Evolutionary conservation across 2,888 invertebrate genomes (phyloP).

Genomic region (Heliconius charithonia): DNA sequence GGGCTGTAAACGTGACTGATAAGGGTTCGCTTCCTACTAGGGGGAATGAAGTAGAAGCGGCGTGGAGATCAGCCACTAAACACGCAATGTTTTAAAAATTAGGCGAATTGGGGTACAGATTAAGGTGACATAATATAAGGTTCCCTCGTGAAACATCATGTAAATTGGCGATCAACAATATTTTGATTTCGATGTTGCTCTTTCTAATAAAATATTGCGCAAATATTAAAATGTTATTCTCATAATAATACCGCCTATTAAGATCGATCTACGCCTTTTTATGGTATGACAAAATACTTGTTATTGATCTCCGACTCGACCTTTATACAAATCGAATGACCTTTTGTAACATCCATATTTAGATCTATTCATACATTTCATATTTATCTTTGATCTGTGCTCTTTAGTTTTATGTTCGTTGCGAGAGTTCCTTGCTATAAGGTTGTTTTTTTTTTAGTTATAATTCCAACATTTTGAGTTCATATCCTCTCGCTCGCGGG

Average conservation of each 20-base stretch:
- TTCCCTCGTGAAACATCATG: neutral
- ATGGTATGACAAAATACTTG: constrained; percentile 22
- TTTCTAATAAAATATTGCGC: neutral
- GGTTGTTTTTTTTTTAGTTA: neutral
- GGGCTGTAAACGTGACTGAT: too few relatives aligned
- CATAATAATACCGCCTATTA: neutral
- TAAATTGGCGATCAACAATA: too few relatives aligned
- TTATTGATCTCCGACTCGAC: neutral
- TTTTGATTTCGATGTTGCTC: neutral
- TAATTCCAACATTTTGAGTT: neutral
- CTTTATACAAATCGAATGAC: constrained; percentile 25
- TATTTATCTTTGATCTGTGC: constrained; percentile 14
- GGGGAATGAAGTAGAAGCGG: too few relatives aligned
- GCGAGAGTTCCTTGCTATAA: neutral
- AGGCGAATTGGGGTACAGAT: neutral
- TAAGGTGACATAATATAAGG: neutral
- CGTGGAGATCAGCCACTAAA: neutral
- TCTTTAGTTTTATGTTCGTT: neutral
- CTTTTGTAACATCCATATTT: constrained; percentile 15
- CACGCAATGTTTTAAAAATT: neutral
- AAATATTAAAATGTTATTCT: neutral
- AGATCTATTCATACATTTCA: constrained; percentile 14
- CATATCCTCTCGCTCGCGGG: too few relatives aligned
- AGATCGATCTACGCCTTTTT: constrained; percentile 8
- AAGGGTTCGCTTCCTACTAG: neutral